Percentiles rank a stretch among this genome's conserved stretches.
phyloP scores from a whole-genome alignment of 2,888 invertebrate genomes.

The Hypercompe scribonia region DNA sequence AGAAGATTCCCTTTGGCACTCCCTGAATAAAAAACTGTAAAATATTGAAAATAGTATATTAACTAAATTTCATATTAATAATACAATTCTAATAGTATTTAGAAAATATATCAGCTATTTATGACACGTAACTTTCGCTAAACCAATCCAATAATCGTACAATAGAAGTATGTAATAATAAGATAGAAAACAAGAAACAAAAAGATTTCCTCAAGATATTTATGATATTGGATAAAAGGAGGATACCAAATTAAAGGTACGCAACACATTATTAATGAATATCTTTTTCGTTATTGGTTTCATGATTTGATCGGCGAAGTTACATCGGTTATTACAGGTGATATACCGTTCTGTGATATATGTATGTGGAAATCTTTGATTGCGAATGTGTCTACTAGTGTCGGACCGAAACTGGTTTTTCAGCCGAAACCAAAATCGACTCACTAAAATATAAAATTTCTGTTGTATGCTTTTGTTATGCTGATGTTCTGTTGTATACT shows the following conservation, averaged over 20 bases:
- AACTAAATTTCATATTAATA: neutral
- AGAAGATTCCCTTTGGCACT: no score
- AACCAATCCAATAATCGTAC: slow-evolving; percentile 32
- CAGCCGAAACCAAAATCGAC: no score
- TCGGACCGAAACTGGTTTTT: no score
- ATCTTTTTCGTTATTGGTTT: slow-evolving; percentile 23
- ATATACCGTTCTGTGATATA: neutral
- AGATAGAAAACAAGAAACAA: slow-evolving; percentile 26
- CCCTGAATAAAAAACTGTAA: no score
- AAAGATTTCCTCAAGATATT: slow-evolving; percentile 36
- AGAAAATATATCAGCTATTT: neutral
- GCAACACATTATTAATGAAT: slow-evolving; percentile 23
- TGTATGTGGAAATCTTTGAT: neutral
- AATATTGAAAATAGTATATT: no score
- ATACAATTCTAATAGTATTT: neutral
- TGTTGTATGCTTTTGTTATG: no score
- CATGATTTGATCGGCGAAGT: slow-evolving; percentile 17
- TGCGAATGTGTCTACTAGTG: no score
- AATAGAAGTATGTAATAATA: slow-evolving; percentile 29
- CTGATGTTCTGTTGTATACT: no score
- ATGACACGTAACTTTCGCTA: slow-evolving; percentile 2
- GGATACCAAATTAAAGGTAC: slow-evolving; percentile 12
- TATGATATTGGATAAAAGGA: slow-evolving; percentile 29
- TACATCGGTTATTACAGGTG: neutral
- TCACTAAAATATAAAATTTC: no score